Conservation (phyloP, 1,140 invertebrate genomes). For the Amyelois transitella region DNA sequence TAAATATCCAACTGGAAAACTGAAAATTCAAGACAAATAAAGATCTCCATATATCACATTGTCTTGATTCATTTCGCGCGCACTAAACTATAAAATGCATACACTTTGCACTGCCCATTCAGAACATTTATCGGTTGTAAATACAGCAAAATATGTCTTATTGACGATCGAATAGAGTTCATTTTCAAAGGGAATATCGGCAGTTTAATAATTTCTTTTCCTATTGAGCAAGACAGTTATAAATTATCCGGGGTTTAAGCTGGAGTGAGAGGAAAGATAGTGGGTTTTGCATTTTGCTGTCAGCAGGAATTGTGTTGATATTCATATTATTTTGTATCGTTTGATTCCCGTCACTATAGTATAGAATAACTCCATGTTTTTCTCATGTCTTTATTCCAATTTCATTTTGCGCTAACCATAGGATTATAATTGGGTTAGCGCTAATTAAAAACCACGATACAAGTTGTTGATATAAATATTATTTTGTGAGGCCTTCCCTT, state of each 20-base stretch:
- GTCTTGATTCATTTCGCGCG: slow-evolving; percentile 2
- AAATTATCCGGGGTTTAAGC: background rate
- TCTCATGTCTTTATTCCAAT: too few species aligned
- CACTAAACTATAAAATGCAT: slow-evolving; percentile 3
- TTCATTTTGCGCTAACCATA: too few species aligned
- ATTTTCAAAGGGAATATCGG: background rate
- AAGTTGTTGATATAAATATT: too few species aligned
- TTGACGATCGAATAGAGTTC: background rate
- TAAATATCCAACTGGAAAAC: background rate
- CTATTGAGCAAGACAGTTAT: background rate
- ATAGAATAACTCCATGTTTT: too few species aligned
- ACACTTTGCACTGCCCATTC: slow-evolving; percentile 1
- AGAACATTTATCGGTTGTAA: background rate
- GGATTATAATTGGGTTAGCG: too few species aligned
- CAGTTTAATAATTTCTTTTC: background rate
- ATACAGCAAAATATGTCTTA: background rate
- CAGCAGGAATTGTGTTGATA: background rate
- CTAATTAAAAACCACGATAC: too few species aligned
- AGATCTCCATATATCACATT: background rate
- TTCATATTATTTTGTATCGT: background rate
- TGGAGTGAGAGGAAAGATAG: background rate
- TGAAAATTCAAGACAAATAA: background rate
- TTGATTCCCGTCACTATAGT: too few species aligned
- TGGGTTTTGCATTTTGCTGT: background rate
- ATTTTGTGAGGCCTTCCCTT: too few species aligned